Conservation (phyloP, 1,140 invertebrate genomes). For the Psilanteris sp. region DNA sequence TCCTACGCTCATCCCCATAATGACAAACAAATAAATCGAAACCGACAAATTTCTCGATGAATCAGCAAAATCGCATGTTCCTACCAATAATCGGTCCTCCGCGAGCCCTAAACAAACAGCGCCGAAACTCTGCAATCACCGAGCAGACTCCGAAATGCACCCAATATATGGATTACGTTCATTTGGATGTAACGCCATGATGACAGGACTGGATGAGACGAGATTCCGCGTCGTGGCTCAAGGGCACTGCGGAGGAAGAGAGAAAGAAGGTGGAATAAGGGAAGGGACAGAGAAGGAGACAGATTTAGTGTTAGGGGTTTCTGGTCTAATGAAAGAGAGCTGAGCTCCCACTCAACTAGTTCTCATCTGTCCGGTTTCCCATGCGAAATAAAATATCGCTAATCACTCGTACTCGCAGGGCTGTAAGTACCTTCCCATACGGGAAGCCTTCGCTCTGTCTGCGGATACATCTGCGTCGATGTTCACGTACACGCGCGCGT, state of each 20-base stretch:
- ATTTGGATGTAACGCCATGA: constrained; percentile 67
- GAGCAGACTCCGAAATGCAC: constrained; percentile 22
- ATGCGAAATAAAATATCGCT: constrained; percentile 81
- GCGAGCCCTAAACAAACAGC: constrained; percentile 40
- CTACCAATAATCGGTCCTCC: constrained; percentile 19
- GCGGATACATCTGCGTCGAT: constrained; percentile 58
- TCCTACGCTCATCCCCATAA: neutral
- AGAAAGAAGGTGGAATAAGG: constrained; percentile 32
- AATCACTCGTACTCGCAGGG: constrained; percentile 77
- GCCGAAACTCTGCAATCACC: constrained; percentile 25
- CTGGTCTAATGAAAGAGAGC: constrained; percentile 78
- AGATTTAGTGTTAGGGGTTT: constrained; percentile 62
- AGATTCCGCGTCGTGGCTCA: constrained; percentile 32
- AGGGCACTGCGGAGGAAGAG: constrained; percentile 14
- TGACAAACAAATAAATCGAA: constrained; percentile 14
- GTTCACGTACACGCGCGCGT: constrained; percentile 45
- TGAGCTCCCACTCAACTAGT: constrained; percentile 80
- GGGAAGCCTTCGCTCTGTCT: constrained; percentile 52
- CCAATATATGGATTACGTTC: constrained; percentile 41
- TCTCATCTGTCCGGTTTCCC: constrained; percentile 80
- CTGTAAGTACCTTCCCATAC: constrained; percentile 74
- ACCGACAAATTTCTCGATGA: constrained; percentile 35
- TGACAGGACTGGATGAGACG: constrained; percentile 62
- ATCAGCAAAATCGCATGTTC: constrained; percentile 25
- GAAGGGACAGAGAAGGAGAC: constrained; percentile 49